These are phyloP conservation scores for Mesorhabditis belari DNA, from an alignment of 2,888 invertebrate species.

Conservation along the genomic window DNA sequence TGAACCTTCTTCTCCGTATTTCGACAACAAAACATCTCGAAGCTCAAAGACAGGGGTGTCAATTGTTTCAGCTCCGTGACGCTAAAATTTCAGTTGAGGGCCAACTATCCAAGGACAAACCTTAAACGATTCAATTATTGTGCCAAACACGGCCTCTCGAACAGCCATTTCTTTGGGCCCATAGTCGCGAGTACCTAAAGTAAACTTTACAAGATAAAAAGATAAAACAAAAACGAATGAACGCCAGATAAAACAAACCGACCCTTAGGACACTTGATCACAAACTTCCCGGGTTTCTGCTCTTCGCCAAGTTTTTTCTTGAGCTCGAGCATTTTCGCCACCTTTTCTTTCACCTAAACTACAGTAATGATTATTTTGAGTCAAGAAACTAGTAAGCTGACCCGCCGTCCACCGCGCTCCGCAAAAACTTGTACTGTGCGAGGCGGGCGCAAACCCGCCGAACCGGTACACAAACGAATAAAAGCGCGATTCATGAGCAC, in stretches of 20 bases:
- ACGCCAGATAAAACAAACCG: background rate
- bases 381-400: constrained; percentile 6
- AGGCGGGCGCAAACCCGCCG: constrained; percentile 1
- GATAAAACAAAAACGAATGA: background rate
- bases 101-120: background rate
- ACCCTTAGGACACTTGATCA: constrained; percentile 49
- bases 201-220: constrained; percentile 5
- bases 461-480: background rate
- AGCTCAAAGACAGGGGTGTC: constrained; percentile 61
- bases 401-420: constrained; percentile 44
- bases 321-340: constrained; percentile 71
- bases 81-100: constrained; percentile 49
- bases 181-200: constrained; percentile 75
- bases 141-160: constrained; percentile 65
- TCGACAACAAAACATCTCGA: constrained; percentile 71
- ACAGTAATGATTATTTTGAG: constrained; percentile 1
- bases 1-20: constrained; percentile 93
- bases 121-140: constrained; percentile 81
- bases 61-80: constrained; percentile 93
- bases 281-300: constrained; percentile 30
- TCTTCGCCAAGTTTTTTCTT: constrained; percentile 65
- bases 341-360: constrained; percentile 75
- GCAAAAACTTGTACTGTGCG: constrained; percentile 24
- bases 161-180: constrained; percentile 89
- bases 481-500: background rate